A percentile compares a stretch with the other conserved stretches of the same genome.
Evolutionary conservation across 2,888 invertebrate genomes (phyloP).

Genomic region (Phyto melanocephala): DNA sequence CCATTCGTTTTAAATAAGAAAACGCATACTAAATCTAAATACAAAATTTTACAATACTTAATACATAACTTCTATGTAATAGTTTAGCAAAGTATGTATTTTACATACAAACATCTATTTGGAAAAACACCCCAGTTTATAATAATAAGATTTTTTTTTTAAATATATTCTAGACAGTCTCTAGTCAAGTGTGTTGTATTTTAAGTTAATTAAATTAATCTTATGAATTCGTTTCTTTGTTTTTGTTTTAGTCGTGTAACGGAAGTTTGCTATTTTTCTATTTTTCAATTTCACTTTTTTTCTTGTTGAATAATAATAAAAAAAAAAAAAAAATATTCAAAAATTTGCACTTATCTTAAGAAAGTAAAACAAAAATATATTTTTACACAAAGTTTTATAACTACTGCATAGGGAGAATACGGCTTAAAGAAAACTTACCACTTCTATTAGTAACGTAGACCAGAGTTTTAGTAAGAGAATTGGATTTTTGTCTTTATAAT

Average conservation of each 20-base stretch:
- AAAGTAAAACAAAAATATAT: slow-evolving; percentile 13
- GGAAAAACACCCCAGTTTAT: slow-evolving; percentile 12
- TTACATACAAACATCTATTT: not conserved
- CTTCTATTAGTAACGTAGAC: not conserved
- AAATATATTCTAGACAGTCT: slow-evolving; percentile 23
- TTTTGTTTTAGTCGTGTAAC: not conserved
- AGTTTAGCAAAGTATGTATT: no score
- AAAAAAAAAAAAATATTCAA: no score
- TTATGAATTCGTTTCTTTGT: slow-evolving; percentile 6
- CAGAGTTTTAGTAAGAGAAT: not conserved
- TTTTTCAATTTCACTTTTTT: no score
- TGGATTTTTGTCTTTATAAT: slow-evolving; percentile 6
- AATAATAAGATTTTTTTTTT: not conserved
- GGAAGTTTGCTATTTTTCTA: slow-evolving; percentile 3
- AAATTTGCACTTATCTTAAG: slow-evolving; percentile 50
- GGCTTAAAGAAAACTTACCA: slow-evolving; percentile 13
- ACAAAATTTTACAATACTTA: not conserved
- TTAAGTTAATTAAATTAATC: not conserved
- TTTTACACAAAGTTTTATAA: slow-evolving; percentile 9
- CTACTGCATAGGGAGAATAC: not conserved
- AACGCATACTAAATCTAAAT: no score
- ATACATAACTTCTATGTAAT: slow-evolving; percentile 12
- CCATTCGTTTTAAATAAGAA: no score
- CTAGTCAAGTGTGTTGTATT: slow-evolving; percentile 4
- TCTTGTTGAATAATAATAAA: not conserved